Evolutionary conservation across 2,113 vertebrate genomes (phyloP).

Genomic region (Struthio camelus): DNA sequence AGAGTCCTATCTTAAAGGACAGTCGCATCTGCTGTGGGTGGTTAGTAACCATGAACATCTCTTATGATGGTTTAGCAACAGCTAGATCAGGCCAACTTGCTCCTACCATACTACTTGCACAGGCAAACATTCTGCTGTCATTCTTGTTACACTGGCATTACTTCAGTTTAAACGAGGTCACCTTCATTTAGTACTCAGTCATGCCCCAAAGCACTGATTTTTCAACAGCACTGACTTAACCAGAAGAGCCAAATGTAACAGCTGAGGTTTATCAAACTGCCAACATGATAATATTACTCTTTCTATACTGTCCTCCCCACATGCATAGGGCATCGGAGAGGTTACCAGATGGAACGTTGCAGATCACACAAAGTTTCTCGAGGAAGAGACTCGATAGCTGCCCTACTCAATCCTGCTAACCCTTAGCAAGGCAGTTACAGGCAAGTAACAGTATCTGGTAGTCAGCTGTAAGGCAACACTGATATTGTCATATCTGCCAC

Average conservation of each 20-base stretch:
- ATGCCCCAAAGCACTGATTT: neutral
- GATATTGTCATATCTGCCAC: neutral
- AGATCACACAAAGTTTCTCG: neutral
- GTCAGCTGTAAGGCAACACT: neutral
- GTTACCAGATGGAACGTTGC: rapidly evolving
- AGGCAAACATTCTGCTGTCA: neutral
- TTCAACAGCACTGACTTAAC: too few relatives aligned
- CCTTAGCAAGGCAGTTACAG: neutral
- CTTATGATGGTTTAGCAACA: neutral
- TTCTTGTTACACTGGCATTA: neutral
- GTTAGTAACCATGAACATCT: neutral
- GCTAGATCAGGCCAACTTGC: neutral
- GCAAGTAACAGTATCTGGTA: neutral
- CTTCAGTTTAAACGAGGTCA: neutral
- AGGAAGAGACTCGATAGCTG: neutral
- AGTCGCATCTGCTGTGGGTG: neutral
- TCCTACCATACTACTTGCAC: too few relatives aligned
- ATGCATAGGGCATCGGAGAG: neutral
- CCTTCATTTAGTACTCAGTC: neutral
- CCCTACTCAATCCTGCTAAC: neutral
- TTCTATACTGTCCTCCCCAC: neutral
- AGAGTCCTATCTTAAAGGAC: neutral
- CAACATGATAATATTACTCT: neutral
- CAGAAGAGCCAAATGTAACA: neutral
- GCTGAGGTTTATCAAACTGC: neutral